Evolutionary conservation across 2,888 invertebrate species (phyloP).

Genomic region (Scaptomyza tumidula): DNA sequence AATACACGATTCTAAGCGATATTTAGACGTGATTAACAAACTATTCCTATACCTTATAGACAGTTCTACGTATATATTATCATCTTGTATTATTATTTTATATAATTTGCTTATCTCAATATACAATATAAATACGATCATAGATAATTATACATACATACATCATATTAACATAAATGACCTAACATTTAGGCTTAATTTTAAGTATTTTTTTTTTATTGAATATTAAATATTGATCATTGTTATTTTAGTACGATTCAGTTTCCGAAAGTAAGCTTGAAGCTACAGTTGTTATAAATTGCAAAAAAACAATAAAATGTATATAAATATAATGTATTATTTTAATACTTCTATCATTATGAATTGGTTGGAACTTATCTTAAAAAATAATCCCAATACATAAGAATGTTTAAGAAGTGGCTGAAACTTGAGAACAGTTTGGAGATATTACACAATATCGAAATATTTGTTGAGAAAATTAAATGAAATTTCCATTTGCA

Average conservation of each 20-base stretch:
- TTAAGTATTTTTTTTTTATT: neutral
- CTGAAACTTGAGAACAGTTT: too few species aligned
- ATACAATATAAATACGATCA: constrained; percentile 20
- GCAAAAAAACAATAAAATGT: neutral
- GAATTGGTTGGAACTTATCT: too few species aligned
- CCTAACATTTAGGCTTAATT: constrained; percentile 8
- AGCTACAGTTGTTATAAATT: constrained; percentile 3
- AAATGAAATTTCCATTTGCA: too few species aligned
- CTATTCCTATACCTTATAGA: neutral
- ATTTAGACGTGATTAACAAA: neutral
- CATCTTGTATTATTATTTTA: constrained; percentile 37
- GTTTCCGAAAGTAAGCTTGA: constrained; percentile 12
- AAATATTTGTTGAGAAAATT: too few species aligned
- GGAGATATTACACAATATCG: too few species aligned
- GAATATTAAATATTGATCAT: too few species aligned
- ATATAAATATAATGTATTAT: too few species aligned
- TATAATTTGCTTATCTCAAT: constrained; percentile 20
- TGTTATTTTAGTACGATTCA: too few species aligned
- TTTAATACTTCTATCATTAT: too few species aligned
- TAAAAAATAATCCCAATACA: too few species aligned
- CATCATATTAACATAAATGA: constrained; percentile 18
- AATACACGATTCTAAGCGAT: constrained; percentile 88
- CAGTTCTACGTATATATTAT: neutral
- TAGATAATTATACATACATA: constrained; percentile 31
- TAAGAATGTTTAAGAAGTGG: too few species aligned